Evolutionary conservation across 2,797 vertebrate species (phyloP), one percentile per base, ranked within the genome.

Genomic region (Pogonophryne albipinna): DNA sequence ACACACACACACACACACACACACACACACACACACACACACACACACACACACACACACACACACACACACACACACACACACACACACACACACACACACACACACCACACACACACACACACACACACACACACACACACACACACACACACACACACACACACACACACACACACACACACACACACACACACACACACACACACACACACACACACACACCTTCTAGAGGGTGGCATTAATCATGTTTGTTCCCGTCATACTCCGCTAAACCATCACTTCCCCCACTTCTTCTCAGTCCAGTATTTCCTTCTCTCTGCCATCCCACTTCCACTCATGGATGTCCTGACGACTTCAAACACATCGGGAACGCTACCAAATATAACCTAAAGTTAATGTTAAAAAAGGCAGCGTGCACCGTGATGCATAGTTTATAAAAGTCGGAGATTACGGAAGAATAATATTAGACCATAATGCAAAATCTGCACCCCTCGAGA

Each of bases 161-260:
- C 31, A 34, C 31, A 34, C 31, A 34, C 31, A 34, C 31, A 34
- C 31, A 34, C 31, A 34, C 31, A 23, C 20, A 23, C 20, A 23
- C 20, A 23, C 20, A 23, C 20, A 23, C 20, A 23, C 20, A 23
- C 20, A 23, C 20, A 23, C 20, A 23, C 20, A 23, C 20, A 23
- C 20, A 23, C 20, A 23, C 20, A 23, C 20, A 23, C 20, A 23
- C 20, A 23, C 20, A 23, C 76, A 49, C 17, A 44, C 51, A 49
- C 38, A 38, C 8, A 31, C 76, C 73, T 84, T 82, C 80, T 46
- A 63, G 69, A 82, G 65, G 84, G 88, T 74, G 71, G 70, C 86
- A 89, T 90, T 84, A 90, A 87, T 92, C 85, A 83, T 73, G 79
- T 82, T 87, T 66, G n/a, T n/a, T n/a, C n/a, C n/a, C n/a, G n/a